Evolutionary conservation across 2,888 invertebrate genomes (phyloP).

Genomic region (Drosophila pegasa): DNA sequence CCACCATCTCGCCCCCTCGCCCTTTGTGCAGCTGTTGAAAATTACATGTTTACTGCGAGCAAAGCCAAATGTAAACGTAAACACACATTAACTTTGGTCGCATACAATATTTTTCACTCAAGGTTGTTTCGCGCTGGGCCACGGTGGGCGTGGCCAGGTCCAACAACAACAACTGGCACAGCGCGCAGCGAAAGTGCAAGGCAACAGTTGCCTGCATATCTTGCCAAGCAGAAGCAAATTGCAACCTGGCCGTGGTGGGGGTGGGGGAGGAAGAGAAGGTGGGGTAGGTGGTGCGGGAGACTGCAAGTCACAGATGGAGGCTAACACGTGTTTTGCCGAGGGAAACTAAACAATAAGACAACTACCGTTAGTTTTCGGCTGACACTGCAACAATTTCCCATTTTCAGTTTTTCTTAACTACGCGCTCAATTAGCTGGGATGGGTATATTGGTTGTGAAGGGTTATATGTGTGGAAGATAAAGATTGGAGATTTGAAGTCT

Average conservation of each 20-base stretch:
- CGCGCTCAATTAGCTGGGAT: neutral
- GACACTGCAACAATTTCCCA: constrained; percentile 35
- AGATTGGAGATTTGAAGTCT: too few relatives aligned
- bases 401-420: constrained; percentile 35
- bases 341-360: constrained; percentile 34
- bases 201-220: constrained; percentile 29
- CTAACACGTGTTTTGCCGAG: constrained; percentile 34
- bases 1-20: neutral
- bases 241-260: constrained; percentile 3
- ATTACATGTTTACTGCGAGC: constrained; percentile 76
- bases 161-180: constrained; percentile 9
- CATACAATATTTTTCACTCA: constrained; percentile 79
- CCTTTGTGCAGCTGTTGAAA: constrained; percentile 53
- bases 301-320: neutral
- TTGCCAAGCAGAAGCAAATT: constrained; percentile 22
- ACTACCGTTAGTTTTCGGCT: constrained; percentile 38
- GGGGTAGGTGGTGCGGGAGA: neutral
- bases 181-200: constrained; percentile 19
- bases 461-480: neutral
- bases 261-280: neutral
- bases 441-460: constrained; percentile 1
- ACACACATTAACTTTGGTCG: constrained; percentile 77
- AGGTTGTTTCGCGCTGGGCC: constrained; percentile 49
- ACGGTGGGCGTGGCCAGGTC: constrained; percentile 13
- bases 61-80: constrained; percentile 77